phyloP scores from a whole-genome alignment of 2,113 vertebrate genomes.

The Isichthys henryi region DNA sequence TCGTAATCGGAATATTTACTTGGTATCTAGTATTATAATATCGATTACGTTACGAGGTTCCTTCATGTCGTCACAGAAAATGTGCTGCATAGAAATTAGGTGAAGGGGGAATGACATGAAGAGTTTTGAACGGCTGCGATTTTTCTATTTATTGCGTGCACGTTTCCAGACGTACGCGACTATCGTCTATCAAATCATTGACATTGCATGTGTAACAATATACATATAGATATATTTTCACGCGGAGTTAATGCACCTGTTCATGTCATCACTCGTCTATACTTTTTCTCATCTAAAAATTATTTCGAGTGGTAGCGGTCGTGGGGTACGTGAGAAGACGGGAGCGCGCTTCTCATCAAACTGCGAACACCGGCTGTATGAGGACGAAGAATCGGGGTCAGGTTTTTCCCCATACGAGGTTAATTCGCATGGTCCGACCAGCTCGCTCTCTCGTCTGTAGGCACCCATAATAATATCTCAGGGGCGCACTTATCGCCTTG shows the following conservation, averaged over 20 bases:
- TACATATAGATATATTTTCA: background rate
- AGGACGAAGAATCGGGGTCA: background rate
- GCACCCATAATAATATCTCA: background rate
- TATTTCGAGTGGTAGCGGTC: background rate
- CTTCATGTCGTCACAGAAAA: slow-evolving; percentile 1
- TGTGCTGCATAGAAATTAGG: slow-evolving; percentile 4
- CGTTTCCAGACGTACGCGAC: background rate
- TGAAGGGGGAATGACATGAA: background rate
- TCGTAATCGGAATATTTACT: background rate
- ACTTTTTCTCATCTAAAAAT: background rate
- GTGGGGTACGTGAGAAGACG: background rate
- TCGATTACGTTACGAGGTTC: background rate
- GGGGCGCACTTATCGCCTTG: background rate
- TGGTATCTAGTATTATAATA: background rate
- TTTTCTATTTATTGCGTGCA: background rate
- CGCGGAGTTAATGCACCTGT: background rate
- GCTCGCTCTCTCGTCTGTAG: background rate
- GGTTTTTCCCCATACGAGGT: background rate
- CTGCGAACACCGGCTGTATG: background rate
- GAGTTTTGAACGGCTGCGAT: background rate
- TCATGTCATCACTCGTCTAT: background rate
- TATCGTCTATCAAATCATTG: background rate
- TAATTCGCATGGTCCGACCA: background rate
- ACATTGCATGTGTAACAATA: background rate
- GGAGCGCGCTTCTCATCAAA: background rate